A percentile compares a stretch with the other conserved stretches of the same genome.
Evolutionary conservation across 2,888 invertebrate species (phyloP).

Genomic region (Pterostichus niger): DNA sequence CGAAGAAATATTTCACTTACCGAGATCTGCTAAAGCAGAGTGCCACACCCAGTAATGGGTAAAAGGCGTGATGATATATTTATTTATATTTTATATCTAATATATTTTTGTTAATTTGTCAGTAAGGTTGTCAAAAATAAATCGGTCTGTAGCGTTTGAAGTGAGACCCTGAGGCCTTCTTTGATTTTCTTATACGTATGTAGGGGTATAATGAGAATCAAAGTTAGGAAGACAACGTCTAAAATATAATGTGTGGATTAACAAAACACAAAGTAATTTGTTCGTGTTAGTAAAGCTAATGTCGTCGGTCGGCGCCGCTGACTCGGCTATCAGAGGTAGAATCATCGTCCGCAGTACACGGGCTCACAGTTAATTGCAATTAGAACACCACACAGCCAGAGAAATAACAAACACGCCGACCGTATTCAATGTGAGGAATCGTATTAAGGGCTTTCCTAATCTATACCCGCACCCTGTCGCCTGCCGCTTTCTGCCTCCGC

Average conservation of each 20-base stretch:
- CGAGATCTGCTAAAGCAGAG: too few relatives aligned
- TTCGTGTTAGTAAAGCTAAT: constrained; percentile 31
- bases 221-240: neutral
- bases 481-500: neutral
- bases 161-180: too few relatives aligned
- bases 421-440: constrained; percentile 61
- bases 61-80: too few relatives aligned
- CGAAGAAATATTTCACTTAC: too few relatives aligned
- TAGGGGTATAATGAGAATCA: neutral
- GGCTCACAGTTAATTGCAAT: constrained; percentile 58
- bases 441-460: constrained; percentile 53
- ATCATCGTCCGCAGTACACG: constrained; percentile 30
- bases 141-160: too few relatives aligned
- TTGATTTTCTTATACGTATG: neutral
- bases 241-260: constrained; percentile 35
- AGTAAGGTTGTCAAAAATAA: neutral
- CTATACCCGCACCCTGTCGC: neutral
- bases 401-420: constrained; percentile 57
- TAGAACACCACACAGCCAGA: constrained; percentile 47
- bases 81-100: too few relatives aligned
- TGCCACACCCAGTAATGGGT: too few relatives aligned
- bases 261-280: constrained; percentile 48
- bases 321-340: constrained; percentile 38
- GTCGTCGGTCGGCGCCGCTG: neutral
- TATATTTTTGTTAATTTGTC: too few relatives aligned